phyloP scores from a whole-genome alignment of 2,797 vertebrate genomes.

The Perodicticus potto region DNA sequence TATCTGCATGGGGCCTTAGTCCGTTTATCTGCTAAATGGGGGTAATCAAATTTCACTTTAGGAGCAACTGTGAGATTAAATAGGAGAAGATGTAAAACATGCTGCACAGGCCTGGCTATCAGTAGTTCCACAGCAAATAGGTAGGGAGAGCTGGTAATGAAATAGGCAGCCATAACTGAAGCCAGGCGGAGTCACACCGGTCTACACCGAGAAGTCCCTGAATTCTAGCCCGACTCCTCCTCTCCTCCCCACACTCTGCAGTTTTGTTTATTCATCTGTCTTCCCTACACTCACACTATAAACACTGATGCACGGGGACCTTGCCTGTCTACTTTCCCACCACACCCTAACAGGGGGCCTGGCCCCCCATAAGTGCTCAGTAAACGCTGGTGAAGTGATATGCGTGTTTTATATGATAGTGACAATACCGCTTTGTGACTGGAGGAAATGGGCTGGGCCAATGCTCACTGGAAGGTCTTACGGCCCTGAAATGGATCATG shows the following conservation, averaged over 20 bases:
- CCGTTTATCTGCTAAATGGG: constrained; percentile 20
- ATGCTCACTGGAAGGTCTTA: neutral
- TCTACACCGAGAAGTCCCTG: neutral
- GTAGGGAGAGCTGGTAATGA: neutral
- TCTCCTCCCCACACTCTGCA: rapidly evolving
- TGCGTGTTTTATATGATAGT: neutral
- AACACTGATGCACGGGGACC: neutral
- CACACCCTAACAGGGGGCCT: neutral
- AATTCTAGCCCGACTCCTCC: neutral
- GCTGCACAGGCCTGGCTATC: neutral
- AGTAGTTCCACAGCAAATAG: neutral
- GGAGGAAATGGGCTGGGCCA: neutral
- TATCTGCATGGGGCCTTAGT: neutral
- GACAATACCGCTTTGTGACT: neutral
- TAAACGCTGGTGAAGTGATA: neutral
- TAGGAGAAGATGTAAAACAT: neutral
- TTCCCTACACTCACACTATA: neutral
- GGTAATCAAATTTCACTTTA: neutral
- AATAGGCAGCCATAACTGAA: neutral
- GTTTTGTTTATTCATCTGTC: neutral
- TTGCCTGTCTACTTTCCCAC: neutral
- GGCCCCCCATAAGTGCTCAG: neutral
- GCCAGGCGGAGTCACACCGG: neutral
- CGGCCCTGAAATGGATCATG: neutral
- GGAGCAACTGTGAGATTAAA: neutral